phyloP scores from a whole-genome alignment of 1,140 invertebrate genomes.

The Drosophila tsacasi region DNA sequence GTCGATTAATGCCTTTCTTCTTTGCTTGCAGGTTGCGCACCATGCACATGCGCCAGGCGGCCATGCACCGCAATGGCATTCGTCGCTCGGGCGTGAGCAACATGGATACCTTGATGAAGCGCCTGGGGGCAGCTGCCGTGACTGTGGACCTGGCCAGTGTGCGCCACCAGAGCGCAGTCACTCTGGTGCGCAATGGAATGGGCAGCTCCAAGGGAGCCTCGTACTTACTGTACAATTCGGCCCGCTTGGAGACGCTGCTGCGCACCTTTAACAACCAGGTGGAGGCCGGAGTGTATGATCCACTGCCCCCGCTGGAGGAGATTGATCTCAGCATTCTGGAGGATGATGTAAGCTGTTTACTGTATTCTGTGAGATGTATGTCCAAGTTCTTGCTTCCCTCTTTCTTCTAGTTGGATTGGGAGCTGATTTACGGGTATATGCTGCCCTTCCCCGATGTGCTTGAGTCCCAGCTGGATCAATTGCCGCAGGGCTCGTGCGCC shows the following conservation, averaged over 20 bases:
- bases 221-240: conserved; percentile 91
- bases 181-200: conserved; percentile 73
- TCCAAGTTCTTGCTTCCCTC: not conserved
- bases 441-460: conserved; percentile 88
- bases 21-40: conserved; percentile 84
- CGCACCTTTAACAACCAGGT: conserved; percentile 87
- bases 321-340: conserved; percentile 88
- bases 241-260: conserved; percentile 88
- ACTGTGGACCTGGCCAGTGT: conserved; percentile 89
- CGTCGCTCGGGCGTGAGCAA: conserved; percentile 80
- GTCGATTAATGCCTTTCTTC: not conserved
- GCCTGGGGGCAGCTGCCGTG: conserved; percentile 88
- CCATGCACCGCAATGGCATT: conserved; percentile 88
- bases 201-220: conserved; percentile 86
- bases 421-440: conserved; percentile 88
- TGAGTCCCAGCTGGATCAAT: conserved; percentile 85
- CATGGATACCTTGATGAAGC: conserved; percentile 85
- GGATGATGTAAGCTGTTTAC: conserved; percentile 86
- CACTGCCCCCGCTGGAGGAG: conserved; percentile 86
- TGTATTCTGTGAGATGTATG: not conserved
- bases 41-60: conserved; percentile 87
- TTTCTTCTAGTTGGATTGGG: conserved; percentile 87
- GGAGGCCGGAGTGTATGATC: conserved; percentile 86
- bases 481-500: conserved; percentile 85
- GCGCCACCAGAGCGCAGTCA: conserved; percentile 84